phyloP scores from a whole-genome alignment of 1,140 invertebrate genomes.

The Campoletis sonorensis region DNA sequence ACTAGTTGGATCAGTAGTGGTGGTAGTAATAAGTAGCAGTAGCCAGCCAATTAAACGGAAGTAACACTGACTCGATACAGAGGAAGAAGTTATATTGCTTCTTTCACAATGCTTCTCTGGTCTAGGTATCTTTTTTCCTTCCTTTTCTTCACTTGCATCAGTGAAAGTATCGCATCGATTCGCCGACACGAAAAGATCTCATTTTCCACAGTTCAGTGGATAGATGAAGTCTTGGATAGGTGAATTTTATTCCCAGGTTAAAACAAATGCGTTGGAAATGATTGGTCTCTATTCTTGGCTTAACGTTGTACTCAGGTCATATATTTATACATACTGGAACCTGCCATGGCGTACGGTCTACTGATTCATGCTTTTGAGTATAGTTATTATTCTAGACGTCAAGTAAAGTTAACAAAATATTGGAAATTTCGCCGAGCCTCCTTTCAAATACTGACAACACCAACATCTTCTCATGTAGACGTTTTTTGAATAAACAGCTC shows the following conservation, averaged over 20 bases:
- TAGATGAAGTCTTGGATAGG: neutral
- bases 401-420: no score
- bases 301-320: no score
- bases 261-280: slow-evolving; percentile 36
- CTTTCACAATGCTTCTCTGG: neutral
- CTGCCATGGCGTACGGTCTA: no score
- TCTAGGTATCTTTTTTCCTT: neutral
- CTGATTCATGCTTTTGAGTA: no score
- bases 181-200: neutral
- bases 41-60: slow-evolving; percentile 62
- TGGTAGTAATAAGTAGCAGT: slow-evolving; percentile 6
- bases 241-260: slow-evolving; percentile 59
- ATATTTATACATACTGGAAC: no score
- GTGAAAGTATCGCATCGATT: neutral
- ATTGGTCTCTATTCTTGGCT: no score
- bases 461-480: no score
- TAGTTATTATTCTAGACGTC: no score
- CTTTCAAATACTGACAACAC: no score
- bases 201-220: neutral
- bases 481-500: no score
- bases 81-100: slow-evolving; percentile 53
- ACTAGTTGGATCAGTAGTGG: slow-evolving; percentile 23
- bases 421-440: no score
- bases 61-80: slow-evolving; percentile 57
- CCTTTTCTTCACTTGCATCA: neutral